phyloP scores from a whole-genome alignment of 2,113 vertebrate species.

The Dendrocopos noguchii region DNA sequence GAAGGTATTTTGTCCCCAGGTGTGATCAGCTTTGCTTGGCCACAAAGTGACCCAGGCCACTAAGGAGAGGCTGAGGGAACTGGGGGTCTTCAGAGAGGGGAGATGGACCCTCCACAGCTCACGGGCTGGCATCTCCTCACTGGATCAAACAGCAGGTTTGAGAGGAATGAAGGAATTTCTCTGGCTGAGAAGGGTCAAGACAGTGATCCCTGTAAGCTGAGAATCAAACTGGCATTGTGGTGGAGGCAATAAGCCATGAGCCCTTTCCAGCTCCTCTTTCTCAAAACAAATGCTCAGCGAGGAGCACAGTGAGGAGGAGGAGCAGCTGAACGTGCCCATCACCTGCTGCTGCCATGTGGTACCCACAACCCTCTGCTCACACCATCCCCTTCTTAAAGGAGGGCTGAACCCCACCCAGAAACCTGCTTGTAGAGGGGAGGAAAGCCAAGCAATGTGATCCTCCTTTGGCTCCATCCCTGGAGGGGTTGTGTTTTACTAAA shows the following conservation, averaged over 20 bases:
- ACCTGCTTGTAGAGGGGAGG: neutral
- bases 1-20: neutral
- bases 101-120: neutral
- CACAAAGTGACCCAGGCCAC: neutral
- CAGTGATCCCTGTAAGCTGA: neutral
- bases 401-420: neutral
- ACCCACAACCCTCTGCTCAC: neutral
- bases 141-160: neutral
- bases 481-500: slow-evolving; percentile 55
- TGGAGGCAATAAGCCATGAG: neutral
- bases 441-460: neutral
- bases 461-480: neutral
- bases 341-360: too few species aligned
- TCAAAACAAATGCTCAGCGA: neutral
- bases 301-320: neutral
- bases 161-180: neutral
- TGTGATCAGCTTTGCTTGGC: neutral
- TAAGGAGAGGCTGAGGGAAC: too few species aligned
- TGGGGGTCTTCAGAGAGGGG: neutral
- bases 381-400: neutral
- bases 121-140: neutral
- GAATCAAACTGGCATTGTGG: neutral
- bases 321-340: neutral
- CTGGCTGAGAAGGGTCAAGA: neutral
- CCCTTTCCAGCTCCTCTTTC: neutral